These are phyloP conservation scores for Callocephalon fimbriatum DNA, from an alignment of 2,113 vertebrate genomes.

Conservation along the genomic window DNA sequence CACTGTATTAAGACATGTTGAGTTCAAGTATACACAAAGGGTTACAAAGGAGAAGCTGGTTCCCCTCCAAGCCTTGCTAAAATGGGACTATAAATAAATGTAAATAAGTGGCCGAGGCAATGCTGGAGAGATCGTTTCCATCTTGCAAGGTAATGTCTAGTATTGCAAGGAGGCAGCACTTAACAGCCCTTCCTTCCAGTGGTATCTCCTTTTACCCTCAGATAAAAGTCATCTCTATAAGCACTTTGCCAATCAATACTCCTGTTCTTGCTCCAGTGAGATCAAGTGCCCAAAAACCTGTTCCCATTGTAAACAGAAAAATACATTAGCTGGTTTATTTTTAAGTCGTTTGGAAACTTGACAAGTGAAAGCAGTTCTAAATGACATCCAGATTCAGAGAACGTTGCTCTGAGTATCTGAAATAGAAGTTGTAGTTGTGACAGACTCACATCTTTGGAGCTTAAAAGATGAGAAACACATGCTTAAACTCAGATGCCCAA, in stretches of 20 bases:
- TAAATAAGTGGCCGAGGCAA: neutral
- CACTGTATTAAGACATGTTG: neutral
- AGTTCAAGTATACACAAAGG: neutral
- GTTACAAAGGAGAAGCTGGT: neutral
- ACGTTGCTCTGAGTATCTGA: neutral
- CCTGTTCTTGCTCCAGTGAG: neutral
- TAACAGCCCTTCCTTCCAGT: neutral
- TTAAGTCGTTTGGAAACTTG: conserved; percentile 27
- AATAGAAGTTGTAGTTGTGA: conserved; percentile 12
- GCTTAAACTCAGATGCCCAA: conserved; percentile 18
- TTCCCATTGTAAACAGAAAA: neutral
- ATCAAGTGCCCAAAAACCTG: neutral
- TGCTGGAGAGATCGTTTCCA: neutral
- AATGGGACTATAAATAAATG: neutral
- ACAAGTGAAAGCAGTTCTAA: conserved; percentile 38
- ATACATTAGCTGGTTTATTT: neutral
- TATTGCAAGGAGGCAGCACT: neutral
- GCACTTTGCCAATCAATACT: neutral
- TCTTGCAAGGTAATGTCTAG: neutral
- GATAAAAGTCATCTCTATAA: neutral
- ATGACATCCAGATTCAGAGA: neutral
- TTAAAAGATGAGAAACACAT: conserved; percentile 34
- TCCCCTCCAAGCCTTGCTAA: neutral
- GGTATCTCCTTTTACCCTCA: neutral
- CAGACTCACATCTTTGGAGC: neutral